These are phyloP conservation scores for Pica pica DNA, from an alignment of 2,113 vertebrate genomes.

Conservation along the genomic window DNA sequence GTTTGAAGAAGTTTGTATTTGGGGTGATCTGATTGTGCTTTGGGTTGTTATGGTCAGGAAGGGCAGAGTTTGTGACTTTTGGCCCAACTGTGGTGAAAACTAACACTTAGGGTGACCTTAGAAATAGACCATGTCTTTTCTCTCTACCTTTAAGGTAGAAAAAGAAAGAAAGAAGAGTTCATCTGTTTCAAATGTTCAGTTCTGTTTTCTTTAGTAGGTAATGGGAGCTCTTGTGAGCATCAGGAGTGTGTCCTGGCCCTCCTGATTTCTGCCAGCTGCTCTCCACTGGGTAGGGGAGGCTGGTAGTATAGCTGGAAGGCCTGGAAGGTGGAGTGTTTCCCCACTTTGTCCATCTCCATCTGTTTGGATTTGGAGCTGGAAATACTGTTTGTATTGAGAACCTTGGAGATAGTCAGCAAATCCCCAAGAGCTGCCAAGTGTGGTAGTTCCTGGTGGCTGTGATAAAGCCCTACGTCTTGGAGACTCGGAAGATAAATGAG, in stretches of 20 bases:
- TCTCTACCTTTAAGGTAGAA: background rate
- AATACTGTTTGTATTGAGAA: background rate
- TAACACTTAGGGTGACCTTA: background rate
- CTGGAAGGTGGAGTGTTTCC: background rate
- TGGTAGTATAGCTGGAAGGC: background rate
- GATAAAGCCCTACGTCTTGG: background rate
- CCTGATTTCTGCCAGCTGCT: background rate
- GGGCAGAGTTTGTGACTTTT: background rate
- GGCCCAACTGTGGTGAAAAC: background rate
- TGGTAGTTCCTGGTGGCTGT: background rate
- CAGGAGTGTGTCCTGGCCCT: background rate
- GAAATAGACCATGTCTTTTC: background rate
- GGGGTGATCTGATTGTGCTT: background rate
- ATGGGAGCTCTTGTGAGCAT: background rate
- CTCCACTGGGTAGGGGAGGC: background rate
- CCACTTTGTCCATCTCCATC: background rate
- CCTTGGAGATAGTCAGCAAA: background rate
- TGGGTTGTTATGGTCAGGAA: background rate
- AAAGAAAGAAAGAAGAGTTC: background rate
- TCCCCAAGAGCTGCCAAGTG: fast-evolving
- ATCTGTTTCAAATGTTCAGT: background rate
- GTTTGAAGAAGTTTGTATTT: background rate
- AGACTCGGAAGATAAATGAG: background rate
- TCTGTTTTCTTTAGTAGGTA: background rate
- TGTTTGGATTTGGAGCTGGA: background rate